Evolutionary conservation across 2,797 vertebrate species (phyloP).

Genomic region (Oryzias sinensis): DNA sequence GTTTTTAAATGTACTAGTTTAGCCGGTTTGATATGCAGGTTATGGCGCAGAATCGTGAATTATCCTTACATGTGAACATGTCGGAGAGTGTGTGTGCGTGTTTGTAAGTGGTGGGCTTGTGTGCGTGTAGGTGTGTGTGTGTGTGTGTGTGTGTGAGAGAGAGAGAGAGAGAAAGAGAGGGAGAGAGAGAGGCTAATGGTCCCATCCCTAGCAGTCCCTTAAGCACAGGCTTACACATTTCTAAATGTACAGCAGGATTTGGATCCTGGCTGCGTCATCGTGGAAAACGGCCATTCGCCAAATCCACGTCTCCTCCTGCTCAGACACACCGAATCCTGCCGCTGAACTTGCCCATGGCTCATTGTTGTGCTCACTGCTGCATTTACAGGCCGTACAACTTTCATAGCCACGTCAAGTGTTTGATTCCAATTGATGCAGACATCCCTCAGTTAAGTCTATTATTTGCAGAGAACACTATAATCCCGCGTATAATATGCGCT

Average conservation of each 20-base stretch:
- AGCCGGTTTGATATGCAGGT: constrained; percentile 26
- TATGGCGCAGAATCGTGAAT: constrained; percentile 8
- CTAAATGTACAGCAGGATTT: constrained; percentile 49
- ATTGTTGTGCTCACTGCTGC: constrained; percentile 64
- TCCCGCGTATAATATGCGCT: constrained; percentile 7
- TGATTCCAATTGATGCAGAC: constrained; percentile 51
- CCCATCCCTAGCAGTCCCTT: constrained; percentile 19
- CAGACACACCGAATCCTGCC: constrained; percentile 61
- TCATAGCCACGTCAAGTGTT: constrained; percentile 34
- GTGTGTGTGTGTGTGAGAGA: constrained; percentile 13
- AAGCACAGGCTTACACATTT: constrained; percentile 51
- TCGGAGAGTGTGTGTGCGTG: constrained; percentile 19
- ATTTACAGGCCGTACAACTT: constrained; percentile 65
- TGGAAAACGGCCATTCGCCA: constrained; percentile 52
- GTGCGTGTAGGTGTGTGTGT: constrained; percentile 11
- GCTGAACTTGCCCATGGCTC: constrained; percentile 64
- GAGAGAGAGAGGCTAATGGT: constrained; percentile 36
- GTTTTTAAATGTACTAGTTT: constrained; percentile 29
- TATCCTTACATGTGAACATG: constrained; percentile 30
- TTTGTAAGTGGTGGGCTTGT: constrained; percentile 18
- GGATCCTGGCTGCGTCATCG: constrained; percentile 42
- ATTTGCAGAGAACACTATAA: constrained; percentile 21
- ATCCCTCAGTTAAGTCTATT: constrained; percentile 37
- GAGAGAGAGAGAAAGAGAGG: constrained; percentile 18
- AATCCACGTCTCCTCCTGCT: constrained; percentile 53